A percentile compares a stretch with the other conserved stretches of the same genome.
These are phyloP conservation scores for Penaeus vannamei DNA, from an alignment of 1,140 invertebrate species.

Conservation along the genomic window DNA sequence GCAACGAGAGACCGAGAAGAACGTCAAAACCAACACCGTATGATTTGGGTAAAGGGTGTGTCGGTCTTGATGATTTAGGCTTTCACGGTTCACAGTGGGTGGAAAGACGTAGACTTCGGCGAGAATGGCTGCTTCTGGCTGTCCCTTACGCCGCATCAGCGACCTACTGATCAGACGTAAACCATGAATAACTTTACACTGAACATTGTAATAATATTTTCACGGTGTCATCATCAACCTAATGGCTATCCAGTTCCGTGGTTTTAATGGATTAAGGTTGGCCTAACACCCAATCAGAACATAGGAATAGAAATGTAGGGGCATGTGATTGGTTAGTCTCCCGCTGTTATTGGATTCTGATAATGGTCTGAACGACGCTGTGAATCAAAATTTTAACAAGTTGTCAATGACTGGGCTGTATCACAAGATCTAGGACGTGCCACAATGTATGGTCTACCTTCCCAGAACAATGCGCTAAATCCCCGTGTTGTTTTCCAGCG, in stretches of 20 bases:
- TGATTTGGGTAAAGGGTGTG: too few species aligned
- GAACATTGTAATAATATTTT: slow-evolving; percentile 62
- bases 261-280: slow-evolving; percentile 55
- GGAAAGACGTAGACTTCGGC: too few species aligned
- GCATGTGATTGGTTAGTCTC: slow-evolving; percentile 60
- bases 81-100: too few species aligned
- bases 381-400: slow-evolving; percentile 67
- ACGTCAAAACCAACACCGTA: too few species aligned
- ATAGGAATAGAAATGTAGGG: slow-evolving; percentile 53
- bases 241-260: slow-evolving; percentile 39
- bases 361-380: slow-evolving; percentile 64
- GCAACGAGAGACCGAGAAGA: too few species aligned
- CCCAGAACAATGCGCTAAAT: slow-evolving; percentile 7
- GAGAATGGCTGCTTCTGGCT: background rate
- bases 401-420: slow-evolving; percentile 67
- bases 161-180: slow-evolving; percentile 34
- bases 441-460: slow-evolving; percentile 46
- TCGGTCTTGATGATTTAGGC: too few species aligned
- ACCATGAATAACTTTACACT: slow-evolving; percentile 62
- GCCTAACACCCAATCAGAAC: slow-evolving; percentile 54
- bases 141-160: slow-evolving; percentile 28
- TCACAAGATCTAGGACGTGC: slow-evolving; percentile 42
- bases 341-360: slow-evolving; percentile 59
- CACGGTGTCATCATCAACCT: slow-evolving; percentile 61
- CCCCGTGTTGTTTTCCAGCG: background rate